Base-by-base conservation (phyloP, 2,888 invertebrate species). In the Vesta saturnalis region DNA sequence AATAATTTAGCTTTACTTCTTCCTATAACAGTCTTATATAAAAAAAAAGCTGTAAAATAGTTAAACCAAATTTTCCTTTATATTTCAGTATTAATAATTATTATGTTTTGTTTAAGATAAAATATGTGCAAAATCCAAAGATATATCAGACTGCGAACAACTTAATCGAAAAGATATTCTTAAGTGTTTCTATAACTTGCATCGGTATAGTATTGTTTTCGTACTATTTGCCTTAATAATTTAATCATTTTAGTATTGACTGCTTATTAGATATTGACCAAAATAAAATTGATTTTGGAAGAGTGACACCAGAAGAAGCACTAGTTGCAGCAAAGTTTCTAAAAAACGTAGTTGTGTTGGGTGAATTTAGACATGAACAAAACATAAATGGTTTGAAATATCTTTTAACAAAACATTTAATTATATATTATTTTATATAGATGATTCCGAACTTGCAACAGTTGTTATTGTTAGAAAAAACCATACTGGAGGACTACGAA, bases 251-350 rank as follows among this genome's bases (percentile, higher is more conserved):
- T 66, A 90, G 89, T 71, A 83, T 89, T 22, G 89, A 91, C 75
- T 91, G 92, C 77, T 87, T 90, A 0, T 76, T 89, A 6, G 86
- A 85, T 72, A 77, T 91, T 52, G 82, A 85, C 0, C 80, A 84
- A 2, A 86, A 86, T 0, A 77, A 85, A 18, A 89, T 87, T 0
- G 88, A 90, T 73, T 84, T 91, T 64, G 90, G 89, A 0, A 80
- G 87, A 43, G 88, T 91, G 77, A 84, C 85, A 0, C 87, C 90
- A 1, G 91, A 91, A 77, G 89, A 90, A 75, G 84, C 88, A 2
- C 77, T 91, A 0, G 79, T 91, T 2, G 83, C 89, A 10, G 81
- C 85, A 0, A 84, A 84, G 39, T 80, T 85, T 55, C 83, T 85
- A 0, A 82, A 78, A 0, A 83, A 81, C 30, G 81, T 85, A 60